A percentile compares a stretch with the other conserved stretches of the same genome.
These are phyloP conservation scores for Melierax canorus DNA, from an alignment of 2,113 vertebrate genomes.

Conservation along the genomic window DNA sequence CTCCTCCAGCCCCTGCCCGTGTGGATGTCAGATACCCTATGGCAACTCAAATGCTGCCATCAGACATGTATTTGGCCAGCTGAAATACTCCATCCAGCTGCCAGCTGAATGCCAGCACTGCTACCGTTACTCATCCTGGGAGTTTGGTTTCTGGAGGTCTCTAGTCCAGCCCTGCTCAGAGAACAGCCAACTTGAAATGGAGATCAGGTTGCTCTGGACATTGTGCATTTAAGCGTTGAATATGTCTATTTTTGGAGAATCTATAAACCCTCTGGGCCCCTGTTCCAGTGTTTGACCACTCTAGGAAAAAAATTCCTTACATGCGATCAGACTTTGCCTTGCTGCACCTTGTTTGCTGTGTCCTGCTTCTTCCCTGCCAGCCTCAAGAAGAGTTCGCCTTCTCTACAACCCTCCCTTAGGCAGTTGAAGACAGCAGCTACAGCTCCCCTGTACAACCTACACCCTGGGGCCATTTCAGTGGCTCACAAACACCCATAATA, in stretches of 20 bases:
- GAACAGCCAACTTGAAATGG: rapidly evolving
- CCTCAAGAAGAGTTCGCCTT: background rate
- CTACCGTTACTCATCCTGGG: background rate
- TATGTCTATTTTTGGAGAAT: background rate
- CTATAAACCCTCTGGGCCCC: background rate
- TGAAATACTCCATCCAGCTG: background rate
- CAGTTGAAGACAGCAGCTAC: background rate
- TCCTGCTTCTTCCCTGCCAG: background rate
- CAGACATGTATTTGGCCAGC: background rate
- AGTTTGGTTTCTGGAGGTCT: background rate
- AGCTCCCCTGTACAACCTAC: background rate
- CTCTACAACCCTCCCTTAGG: background rate
- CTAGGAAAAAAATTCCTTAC: background rate
- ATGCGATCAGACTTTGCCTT: background rate
- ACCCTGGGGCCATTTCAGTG: background rate
- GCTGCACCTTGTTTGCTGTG: background rate
- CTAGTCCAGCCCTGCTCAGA: background rate
- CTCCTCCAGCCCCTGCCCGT: background rate
- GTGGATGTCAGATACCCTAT: background rate
- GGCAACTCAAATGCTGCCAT: background rate
- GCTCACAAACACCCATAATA: background rate
- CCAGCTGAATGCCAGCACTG: background rate
- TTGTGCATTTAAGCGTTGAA: background rate
- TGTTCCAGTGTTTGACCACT: background rate
- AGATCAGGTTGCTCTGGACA: background rate